These are phyloP conservation scores for Apodemia hepburni DNA, from an alignment of 2,888 invertebrate species.

Conservation along the genomic window DNA sequence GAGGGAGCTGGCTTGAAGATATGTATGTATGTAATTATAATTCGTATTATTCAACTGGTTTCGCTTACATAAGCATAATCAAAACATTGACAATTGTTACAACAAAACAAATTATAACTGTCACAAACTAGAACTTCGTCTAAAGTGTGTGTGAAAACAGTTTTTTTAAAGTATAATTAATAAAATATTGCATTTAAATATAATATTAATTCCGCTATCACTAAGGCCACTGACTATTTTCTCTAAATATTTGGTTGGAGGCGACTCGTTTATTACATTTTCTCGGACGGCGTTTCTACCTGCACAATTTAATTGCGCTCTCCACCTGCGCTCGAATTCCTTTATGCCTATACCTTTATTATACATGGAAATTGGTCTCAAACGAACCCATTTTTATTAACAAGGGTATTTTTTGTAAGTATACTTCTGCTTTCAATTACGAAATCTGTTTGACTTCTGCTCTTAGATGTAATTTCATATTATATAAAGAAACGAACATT, in stretches of 20 bases:
- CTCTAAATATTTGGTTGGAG: constrained; percentile 65
- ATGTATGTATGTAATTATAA: too few relatives aligned
- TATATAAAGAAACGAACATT: not conserved
- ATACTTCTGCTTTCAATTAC: constrained; percentile 10
- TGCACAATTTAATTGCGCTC: constrained; percentile 68
- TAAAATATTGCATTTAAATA: too few relatives aligned
- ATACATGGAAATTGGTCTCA: constrained; percentile 37
- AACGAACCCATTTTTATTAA: constrained; percentile 37
- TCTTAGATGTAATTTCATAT: not conserved
- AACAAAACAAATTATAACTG: too few relatives aligned
- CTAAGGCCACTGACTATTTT: constrained; percentile 40
- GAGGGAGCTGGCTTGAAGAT: too few relatives aligned
- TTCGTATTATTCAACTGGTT: too few relatives aligned
- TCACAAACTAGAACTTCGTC: too few relatives aligned
- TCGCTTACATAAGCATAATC: too few relatives aligned
- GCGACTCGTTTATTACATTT: constrained; percentile 69
- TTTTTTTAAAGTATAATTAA: too few relatives aligned
- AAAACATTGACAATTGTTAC: too few relatives aligned
- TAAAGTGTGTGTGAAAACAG: too few relatives aligned
- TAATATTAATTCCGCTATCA: constrained; percentile 28
- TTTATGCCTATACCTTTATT: constrained; percentile 32
- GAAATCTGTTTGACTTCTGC: constrained; percentile 21
- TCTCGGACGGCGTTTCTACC: constrained; percentile 52
- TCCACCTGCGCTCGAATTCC: constrained; percentile 55
- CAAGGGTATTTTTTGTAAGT: constrained; percentile 23